Conservation (phyloP, 35 echinoderm and acorn worm genomes). For the Ptychodera flava region DNA sequence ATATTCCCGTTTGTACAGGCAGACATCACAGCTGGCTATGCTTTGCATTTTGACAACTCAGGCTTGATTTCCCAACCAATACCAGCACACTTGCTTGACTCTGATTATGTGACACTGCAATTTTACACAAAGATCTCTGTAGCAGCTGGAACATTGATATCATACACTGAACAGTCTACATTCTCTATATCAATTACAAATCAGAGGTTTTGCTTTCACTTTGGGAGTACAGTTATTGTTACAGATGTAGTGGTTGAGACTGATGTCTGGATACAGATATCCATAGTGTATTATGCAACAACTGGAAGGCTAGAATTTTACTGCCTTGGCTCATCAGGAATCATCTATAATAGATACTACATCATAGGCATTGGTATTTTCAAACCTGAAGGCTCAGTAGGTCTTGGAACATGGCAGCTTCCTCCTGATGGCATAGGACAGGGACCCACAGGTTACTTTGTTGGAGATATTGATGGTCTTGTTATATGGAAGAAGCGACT, state of each 20-base stretch:
- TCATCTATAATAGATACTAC: conserved; percentile 22
- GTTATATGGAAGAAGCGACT: conserved; percentile 35
- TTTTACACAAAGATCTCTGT: conserved; percentile 40
- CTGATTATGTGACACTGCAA: conserved; percentile 37
- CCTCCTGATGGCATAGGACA: conserved; percentile 36
- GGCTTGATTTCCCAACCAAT: conserved; percentile 47
- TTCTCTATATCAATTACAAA: conserved; percentile 51
- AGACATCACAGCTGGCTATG: conserved; percentile 31
- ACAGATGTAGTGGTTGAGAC: conserved; percentile 32
- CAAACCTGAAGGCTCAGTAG: conserved; percentile 34
- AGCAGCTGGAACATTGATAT: conserved; percentile 50
- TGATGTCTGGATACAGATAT: conserved; percentile 63
- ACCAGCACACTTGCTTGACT: not conserved
- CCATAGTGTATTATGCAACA: conserved; percentile 31
- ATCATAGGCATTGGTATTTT: conserved; percentile 28
- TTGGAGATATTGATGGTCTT: conserved; percentile 53
- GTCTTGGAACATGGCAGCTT: conserved; percentile 74
- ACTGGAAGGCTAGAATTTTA: conserved; percentile 45
- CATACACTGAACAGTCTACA: conserved; percentile 30
- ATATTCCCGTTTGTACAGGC: not conserved
- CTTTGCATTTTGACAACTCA: conserved; percentile 42
- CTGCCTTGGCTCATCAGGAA: conserved; percentile 30
- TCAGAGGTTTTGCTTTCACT: conserved; percentile 43
- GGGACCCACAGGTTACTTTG: conserved; percentile 30
- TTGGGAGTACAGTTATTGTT: conserved; percentile 14